Conservation (phyloP, 1,140 invertebrate species). For the Steinernema khuongi region DNA sequence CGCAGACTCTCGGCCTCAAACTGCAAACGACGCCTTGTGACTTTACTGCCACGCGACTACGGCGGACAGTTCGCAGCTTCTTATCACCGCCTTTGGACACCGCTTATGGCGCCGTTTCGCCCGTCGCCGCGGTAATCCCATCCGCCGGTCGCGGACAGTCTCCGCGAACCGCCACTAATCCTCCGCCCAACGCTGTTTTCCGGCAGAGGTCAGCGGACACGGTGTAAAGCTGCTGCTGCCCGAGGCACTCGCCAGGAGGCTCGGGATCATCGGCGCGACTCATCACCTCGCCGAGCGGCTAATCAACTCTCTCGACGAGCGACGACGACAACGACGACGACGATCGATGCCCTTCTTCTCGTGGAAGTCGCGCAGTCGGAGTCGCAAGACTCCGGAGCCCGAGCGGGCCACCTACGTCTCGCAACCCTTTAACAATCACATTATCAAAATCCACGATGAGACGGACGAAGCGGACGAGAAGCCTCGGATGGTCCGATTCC, state of each 20-base stretch:
- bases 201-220: no score
- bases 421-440: not conserved
- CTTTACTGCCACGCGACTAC: no score
- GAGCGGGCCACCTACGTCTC: constrained; percentile 20
- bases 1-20: not conserved
- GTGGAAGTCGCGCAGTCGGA: constrained; percentile 20
- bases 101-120: no score
- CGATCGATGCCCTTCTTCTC: constrained; percentile 25
- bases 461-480: not conserved
- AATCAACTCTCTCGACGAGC: not conserved
- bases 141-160: no score
- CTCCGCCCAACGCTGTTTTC: not conserved
- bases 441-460: not conserved
- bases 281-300: not conserved
- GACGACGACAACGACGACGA: not conserved
- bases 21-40: not conserved
- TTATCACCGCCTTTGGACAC: no score
- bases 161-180: not conserved
- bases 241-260: not conserved
- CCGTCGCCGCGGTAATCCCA: no score
- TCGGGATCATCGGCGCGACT: not conserved
- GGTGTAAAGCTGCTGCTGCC: not conserved
- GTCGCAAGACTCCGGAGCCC: constrained; percentile 34
- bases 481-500: not conserved
- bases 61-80: no score